Conservation (phyloP, 2,888 invertebrate genomes). For the Pyralis farinalis region DNA sequence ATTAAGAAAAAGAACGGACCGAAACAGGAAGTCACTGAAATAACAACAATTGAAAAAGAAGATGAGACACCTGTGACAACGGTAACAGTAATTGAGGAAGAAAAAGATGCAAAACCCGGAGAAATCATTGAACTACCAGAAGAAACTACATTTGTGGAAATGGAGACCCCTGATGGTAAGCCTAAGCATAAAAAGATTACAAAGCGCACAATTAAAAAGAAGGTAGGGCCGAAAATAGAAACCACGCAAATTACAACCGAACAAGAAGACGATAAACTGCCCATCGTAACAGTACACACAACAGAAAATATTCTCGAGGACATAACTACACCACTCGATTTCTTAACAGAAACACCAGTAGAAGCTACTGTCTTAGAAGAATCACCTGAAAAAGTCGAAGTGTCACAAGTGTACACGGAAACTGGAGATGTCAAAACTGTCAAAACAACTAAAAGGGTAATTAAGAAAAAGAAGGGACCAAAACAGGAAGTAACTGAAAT, state of each 20-base stretch:
- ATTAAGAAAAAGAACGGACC: slow-evolving; percentile 54
- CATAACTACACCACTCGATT: slow-evolving; percentile 20
- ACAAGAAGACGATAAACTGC: slow-evolving; percentile 27
- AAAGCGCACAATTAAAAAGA: slow-evolving; percentile 39
- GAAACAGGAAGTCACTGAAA: slow-evolving; percentile 66
- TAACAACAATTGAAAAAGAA: slow-evolving; percentile 58
- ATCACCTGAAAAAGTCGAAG: slow-evolving; percentile 32
- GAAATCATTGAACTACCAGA: slow-evolving; percentile 29
- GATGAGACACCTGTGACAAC: slow-evolving; percentile 47
- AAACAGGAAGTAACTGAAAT: slow-evolving; percentile 30
- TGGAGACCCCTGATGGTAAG: slow-evolving; percentile 29
- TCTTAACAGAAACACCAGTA: slow-evolving; percentile 8
- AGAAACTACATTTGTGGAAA: slow-evolving; percentile 41
- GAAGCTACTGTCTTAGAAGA: neutral
- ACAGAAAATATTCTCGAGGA: slow-evolving; percentile 28
- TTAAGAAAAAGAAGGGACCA: slow-evolving; percentile 26
- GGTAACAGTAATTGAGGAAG: slow-evolving; percentile 32
- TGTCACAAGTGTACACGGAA: slow-evolving; percentile 22
- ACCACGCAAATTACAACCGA: slow-evolving; percentile 24
- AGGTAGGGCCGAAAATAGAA: slow-evolving; percentile 33
- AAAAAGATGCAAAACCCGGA: slow-evolving; percentile 12
- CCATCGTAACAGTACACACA: slow-evolving; percentile 20
- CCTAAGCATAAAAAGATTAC: slow-evolving; percentile 39
- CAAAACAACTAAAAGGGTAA: slow-evolving; percentile 32
- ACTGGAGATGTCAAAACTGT: slow-evolving; percentile 34